Evolutionary conservation across 2,888 invertebrate species (phyloP), one percentile per base, ranked within the genome.

Genomic region (Harpagoxenus sublaevis): DNA sequence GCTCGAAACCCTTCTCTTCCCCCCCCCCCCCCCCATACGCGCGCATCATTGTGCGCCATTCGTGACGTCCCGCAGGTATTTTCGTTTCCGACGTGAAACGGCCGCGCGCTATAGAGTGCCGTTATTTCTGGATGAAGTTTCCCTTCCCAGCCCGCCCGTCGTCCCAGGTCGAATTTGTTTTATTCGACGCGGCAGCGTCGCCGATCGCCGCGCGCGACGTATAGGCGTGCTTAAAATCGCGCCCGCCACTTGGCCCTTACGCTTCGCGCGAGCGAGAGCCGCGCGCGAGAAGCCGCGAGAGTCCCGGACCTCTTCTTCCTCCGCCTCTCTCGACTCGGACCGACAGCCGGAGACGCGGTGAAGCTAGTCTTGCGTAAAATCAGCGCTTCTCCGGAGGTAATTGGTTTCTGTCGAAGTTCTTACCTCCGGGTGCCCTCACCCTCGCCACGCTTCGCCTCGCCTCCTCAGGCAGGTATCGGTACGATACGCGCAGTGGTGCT

Each of bases 121-220:
- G 91, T 91, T 92, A 92, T 91, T 91, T 91, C 88, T 86, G 88
- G 88, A 84, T 5, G 28, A 48, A 68, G 84, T 74, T 89, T 89
- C 85, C 78, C 31, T 12, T 12, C 10, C 18, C 12, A 4, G 28
- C n/a, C 35, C 55, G 28, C 42, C 15, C 42, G 9, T 10, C 60
- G 66, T 53, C 55, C 28, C 9, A 10, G 84, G 84, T 86, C 83
- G 86, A 86, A 82, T 77, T 86, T 9, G 86, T 89, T 91, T 91
- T 89, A 86, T 91, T 87, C 86, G 53, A 78, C 83, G 86, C 65
- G 35, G 75, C 31, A 63, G 23, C 75, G 31, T 62, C 77, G 82
- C 53, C 63, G 57, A 78, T 55, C 53, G n/a, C 18, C 53, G 53
- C n/a, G 53, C 23, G 63, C 68, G 70, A 9, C 39, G 8, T 10